Evolutionary conservation across 23 tunicate species (phyloP), one percentile per base, ranked within the genome.

Genomic region (Trididemnum nubilum): DNA sequence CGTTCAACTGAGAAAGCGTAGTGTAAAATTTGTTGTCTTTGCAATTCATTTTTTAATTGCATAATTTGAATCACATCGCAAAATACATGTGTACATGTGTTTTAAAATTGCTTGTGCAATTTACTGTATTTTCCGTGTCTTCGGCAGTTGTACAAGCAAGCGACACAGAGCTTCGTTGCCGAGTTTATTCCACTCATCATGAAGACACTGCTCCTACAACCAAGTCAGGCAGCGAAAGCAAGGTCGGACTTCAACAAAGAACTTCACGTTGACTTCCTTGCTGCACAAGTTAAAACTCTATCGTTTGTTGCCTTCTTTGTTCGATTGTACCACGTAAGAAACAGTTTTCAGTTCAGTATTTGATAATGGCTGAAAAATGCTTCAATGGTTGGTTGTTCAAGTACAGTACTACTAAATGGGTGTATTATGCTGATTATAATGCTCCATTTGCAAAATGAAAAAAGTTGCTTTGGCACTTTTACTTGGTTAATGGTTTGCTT

Each of bases 241-340:
- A 49, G 86, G 1, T 84, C 90, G 12, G 80, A 54, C 31, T 96
- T 96, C 83, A 91, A 92, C 77, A 73, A 81, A 1, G 99, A 96
- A 71, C 73, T 96, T 51, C 87, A 78, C 61, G 94, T 96, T 76
- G 96, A 88, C 69, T 92, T 96, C 69, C 89, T 86, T 1, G 99
- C 94, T n/a, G 99, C 96, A 33, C 99, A 96, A 82, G 94, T 91
- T 51, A 91, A 96, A 81, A 93, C 98, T 57, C 65, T 93, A 52
- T 93, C 98, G 1, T 93, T 93, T 65, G 93, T 93, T 30, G 98
- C 98, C 21, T 93, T 93, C 58, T 93, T 93, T 76, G 90, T 93
- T 18, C 78, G 98, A 31, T 73, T 85, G 7, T 88, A 85, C 54
- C 92, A 88, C 35, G 98, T 93, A 52, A 86, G 90, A 76, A 2